phyloP scores from a whole-genome alignment of 2,888 invertebrate genomes.

The Protodeltote pygarga region DNA sequence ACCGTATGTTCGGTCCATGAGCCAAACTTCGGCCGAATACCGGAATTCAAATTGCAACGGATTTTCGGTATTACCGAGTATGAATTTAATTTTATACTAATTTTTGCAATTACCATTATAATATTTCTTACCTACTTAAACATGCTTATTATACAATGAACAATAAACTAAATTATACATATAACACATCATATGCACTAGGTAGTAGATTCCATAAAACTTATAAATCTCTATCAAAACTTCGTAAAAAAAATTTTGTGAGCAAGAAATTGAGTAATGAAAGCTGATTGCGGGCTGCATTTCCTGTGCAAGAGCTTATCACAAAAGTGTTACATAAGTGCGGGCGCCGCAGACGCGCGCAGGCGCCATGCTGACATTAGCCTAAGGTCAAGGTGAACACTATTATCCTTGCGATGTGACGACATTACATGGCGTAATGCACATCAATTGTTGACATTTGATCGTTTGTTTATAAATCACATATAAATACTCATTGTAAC shows the following conservation, averaged over 20 bases:
- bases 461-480: constrained; percentile 33
- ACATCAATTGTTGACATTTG: constrained; percentile 48
- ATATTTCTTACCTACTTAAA: too few species aligned
- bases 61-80: too few species aligned
- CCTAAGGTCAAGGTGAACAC: constrained; percentile 79
- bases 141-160: too few species aligned
- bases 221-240: too few species aligned
- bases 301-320: constrained; percentile 58
- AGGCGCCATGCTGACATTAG: constrained; percentile 70
- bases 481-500: constrained; percentile 10
- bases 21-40: too few species aligned
- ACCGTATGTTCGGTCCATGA: too few species aligned
- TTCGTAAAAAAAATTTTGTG: background rate
- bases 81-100: too few species aligned
- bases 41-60: too few species aligned
- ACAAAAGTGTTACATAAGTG: constrained; percentile 63
- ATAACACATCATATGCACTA: too few species aligned
- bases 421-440: constrained; percentile 55
- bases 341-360: constrained; percentile 58
- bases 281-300: constrained; percentile 37
- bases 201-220: too few species aligned
- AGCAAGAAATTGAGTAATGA: constrained; percentile 3
- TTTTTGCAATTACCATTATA: too few species aligned
- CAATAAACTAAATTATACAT: too few species aligned
- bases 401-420: constrained; percentile 78